Conservation (phyloP, 2,888 invertebrate species). For the Elaeidobius kamerunicus region DNA sequence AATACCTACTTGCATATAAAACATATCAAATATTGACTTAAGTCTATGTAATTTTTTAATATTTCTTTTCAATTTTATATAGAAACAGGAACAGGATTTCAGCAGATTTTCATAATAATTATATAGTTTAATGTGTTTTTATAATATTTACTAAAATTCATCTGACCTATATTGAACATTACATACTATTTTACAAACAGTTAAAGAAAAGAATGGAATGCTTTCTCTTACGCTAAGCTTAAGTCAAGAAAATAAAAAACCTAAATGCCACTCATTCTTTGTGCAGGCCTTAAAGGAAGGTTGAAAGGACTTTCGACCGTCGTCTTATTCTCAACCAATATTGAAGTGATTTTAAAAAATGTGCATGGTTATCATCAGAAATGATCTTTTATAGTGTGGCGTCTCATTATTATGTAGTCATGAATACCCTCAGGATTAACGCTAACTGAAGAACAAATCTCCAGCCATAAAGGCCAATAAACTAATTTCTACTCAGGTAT, state of each 20-base stretch:
- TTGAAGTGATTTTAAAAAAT: slow-evolving; percentile 23
- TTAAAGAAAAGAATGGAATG: background rate
- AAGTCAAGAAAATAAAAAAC: background rate
- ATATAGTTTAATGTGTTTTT: no score
- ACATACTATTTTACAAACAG: no score
- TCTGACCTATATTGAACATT: no score
- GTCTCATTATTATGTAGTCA: slow-evolving; percentile 29
- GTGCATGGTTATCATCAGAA: slow-evolving; percentile 18
- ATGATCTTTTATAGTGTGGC: slow-evolving; percentile 21
- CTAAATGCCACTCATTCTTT: slow-evolving; percentile 1
- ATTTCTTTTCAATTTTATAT: no score
- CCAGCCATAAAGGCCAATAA: slow-evolving; percentile 28
- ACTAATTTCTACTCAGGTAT: slow-evolving; percentile 25
- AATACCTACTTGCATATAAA: no score
- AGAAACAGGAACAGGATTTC: no score
- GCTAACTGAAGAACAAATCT: slow-evolving; percentile 27
- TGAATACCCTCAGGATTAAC: slow-evolving; percentile 28
- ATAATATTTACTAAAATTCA: no score
- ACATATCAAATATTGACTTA: no score
- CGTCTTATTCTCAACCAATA: slow-evolving; percentile 10
- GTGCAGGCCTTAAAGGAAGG: slow-evolving; percentile 1
- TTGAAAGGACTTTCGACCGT: slow-evolving; percentile 7
- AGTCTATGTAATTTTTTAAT: no score
- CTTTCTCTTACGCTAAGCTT: background rate
- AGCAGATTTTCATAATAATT: no score